Conservation (phyloP, 1,140 invertebrate genomes). For the Dreissena rostriformis region DNA sequence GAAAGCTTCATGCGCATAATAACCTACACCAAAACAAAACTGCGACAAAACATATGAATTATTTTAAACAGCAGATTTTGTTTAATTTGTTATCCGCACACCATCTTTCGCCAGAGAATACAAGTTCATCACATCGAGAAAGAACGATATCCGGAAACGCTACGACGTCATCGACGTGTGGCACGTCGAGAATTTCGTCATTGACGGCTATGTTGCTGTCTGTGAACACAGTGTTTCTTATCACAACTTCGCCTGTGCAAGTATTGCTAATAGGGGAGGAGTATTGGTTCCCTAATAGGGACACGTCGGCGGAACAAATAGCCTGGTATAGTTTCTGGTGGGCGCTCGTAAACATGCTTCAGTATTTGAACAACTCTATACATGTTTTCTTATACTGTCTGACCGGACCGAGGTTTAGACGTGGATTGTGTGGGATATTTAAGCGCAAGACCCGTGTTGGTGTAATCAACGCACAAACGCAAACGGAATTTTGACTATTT, state of each 20-base stretch:
- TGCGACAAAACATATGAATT: background rate
- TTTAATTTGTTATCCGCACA: background rate
- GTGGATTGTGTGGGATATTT: slow-evolving; percentile 58
- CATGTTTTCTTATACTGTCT: slow-evolving; percentile 78
- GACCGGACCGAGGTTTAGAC: slow-evolving; percentile 71
- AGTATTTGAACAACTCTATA: slow-evolving; percentile 76
- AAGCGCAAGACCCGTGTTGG: background rate
- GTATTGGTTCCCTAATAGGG: slow-evolving; percentile 53
- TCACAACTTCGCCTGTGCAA: slow-evolving; percentile 70
- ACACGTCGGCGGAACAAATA: slow-evolving; percentile 11
- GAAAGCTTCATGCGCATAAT: slow-evolving; percentile 47
- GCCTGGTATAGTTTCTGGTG: slow-evolving; percentile 65
- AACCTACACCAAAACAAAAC: background rate
- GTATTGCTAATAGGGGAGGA: slow-evolving; percentile 71
- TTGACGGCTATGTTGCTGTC: slow-evolving; percentile 72
- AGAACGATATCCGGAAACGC: background rate
- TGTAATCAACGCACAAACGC: background rate
- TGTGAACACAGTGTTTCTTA: slow-evolving; percentile 69
- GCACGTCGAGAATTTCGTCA: slow-evolving; percentile 45
- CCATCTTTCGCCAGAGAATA: background rate
- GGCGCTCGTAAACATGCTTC: slow-evolving; percentile 73
- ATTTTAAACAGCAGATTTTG: background rate
- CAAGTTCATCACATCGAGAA: background rate
- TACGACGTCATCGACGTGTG: background rate
- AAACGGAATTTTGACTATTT: background rate